Evolutionary conservation across 2,113 vertebrate genomes (phyloP), one percentile per base, ranked within the genome.

Genomic region (Leptocoma aspasia): DNA sequence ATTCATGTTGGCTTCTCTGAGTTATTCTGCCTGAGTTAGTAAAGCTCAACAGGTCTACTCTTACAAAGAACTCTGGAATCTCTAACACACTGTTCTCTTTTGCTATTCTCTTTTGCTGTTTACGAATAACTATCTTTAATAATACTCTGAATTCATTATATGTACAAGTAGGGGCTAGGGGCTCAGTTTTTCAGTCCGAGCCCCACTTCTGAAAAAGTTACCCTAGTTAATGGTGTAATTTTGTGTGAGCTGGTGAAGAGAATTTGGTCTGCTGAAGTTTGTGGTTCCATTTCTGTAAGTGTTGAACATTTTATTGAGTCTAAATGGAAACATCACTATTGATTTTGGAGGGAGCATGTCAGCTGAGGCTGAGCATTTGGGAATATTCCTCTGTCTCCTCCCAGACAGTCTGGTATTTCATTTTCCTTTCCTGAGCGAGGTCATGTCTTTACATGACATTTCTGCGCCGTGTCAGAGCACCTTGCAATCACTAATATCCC

Each of bases 121-220:
- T 86, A 47, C 54, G 33, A 66, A 78, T 65, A 72, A 49, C 9
- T 28, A 1, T 65, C 64, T 81, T 77, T 72, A 86, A 63, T 91
- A 81, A 49, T 13, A 30, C 33, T 50, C 8, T 39, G 53, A 41
- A 83, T 83, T 91, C n/a, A 33, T 45, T 33, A 81, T 66, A 33
- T 0, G 0, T 45, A 23, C 1, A 4, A 70, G 65, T 66, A 47
- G 47, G 83, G 64, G 65, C 42, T 50, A 26, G 16, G 30, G 50
- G 26, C n/a, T 78, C 68, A 50, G 0, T 31, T 42, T 89, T 80
- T 91, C 60, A 42, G 16, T 72, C 54, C 63, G 68, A 84, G 30
- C 68, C 49, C 26, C 49, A 8, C 28, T 70, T 61, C 80, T 84
- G 63, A 53, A 77, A 39, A 91, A 73, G n/a, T 89, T 56, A 28